Evolutionary conservation across 2,113 vertebrate species (phyloP), one percentile per base, ranked within the genome.

Genomic region (Sialia sialis): DNA sequence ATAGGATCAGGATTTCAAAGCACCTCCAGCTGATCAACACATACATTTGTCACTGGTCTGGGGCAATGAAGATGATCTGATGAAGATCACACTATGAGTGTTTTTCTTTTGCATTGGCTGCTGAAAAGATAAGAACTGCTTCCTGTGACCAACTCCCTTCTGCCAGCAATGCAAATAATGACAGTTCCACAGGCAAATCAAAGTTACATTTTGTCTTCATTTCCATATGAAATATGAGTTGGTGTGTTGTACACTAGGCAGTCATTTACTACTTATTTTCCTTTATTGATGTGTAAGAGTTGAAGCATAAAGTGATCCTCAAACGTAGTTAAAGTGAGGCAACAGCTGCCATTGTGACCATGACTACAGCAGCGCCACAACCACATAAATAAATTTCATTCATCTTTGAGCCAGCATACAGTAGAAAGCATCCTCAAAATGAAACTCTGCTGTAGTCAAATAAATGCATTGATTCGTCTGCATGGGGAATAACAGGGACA

Each of bases 81-180:
- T 97, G 98, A 98, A 98, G 98, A 98, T 97, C 98, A 97, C 97
- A 97, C 98, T 98, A 97, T 98, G 97, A 98, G 97, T 98, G 97
- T 94, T 99, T 98, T 98, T 97, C 98, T 98, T 98, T 98, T 89
- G 95, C 96, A 52, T 68, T 95, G 98, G 97, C 98, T 97, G 98
- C 97, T 98, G 98, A 98, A 97, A 91, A 94, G 97, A 97, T 87
- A 97, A 98, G 97, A 97, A 97, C 96, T 97, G 94, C 92, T 98
- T 98, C 97, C 96, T 97, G 95, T 67, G 44, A 97, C 96, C 87
- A 94, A 63, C 80, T 96, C 97, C 89, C 93, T 97, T 91, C 93
- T 97, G 96, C 95, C 98, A 98, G 92, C 49, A 93, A 93, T 91
- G 96, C 97, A 96, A 96, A 96, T 97, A 98, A 98, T 98, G 96